Conservation (phyloP, 2,797 vertebrate genomes). For the Anniella stebbinsi region DNA sequence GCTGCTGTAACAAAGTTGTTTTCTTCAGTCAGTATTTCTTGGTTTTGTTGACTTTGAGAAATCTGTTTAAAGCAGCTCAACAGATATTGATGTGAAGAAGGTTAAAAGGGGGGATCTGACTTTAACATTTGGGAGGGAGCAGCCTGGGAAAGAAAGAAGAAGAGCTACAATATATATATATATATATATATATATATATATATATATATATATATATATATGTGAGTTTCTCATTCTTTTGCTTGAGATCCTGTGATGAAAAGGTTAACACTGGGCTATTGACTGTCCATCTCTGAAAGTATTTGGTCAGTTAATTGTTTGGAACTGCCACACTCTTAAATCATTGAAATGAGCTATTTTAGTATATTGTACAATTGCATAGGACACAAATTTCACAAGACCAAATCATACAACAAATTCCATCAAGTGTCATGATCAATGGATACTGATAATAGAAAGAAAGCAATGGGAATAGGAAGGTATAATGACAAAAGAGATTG, state of each 20-base stretch:
- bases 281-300: not conserved
- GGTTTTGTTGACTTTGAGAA: not conserved
- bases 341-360: no score
- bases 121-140: not conserved
- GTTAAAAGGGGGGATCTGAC: not conserved
- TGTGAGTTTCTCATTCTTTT: not conserved
- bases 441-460: not conserved
- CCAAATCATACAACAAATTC: not conserved
- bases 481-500: not conserved
- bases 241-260: not conserved
- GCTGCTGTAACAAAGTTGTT: not conserved
- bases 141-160: not conserved
- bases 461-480: not conserved
- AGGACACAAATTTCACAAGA: not conserved
- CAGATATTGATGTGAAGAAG: not conserved
- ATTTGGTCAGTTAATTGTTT: not conserved
- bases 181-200: no score
- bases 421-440: not conserved
- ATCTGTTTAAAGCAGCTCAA: not conserved
- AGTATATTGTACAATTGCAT: not conserved
- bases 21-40: constrained; percentile 13
- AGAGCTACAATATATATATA: not conserved
- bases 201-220: no score
- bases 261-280: not conserved
- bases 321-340: not conserved